phyloP scores from a whole-genome alignment of 2,888 invertebrate genomes.

The Drosophila macrospina region DNA sequence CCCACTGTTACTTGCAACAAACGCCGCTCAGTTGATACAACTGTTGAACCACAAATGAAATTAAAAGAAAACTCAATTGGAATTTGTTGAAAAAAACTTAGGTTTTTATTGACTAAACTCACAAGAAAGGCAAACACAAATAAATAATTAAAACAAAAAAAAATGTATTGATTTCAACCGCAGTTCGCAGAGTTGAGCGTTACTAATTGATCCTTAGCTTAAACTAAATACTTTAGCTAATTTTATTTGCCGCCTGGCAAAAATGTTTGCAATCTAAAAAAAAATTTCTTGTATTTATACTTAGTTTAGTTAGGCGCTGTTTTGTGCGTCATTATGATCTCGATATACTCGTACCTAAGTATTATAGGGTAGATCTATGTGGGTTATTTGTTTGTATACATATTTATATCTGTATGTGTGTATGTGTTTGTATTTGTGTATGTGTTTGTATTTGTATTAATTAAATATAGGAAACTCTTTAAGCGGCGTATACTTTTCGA shows the following conservation, averaged over 20 bases:
- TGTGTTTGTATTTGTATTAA: slow-evolving; percentile 42
- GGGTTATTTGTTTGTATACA: slow-evolving; percentile 15
- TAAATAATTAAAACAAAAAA: slow-evolving; percentile 70
- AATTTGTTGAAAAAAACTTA: slow-evolving; percentile 61
- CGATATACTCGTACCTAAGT: slow-evolving; percentile 13
- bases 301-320: slow-evolving; percentile 29
- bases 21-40: neutral
- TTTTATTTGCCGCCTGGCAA: slow-evolving; percentile 69
- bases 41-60: neutral
- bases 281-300: slow-evolving; percentile 15
- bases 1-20: neutral
- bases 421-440: slow-evolving; percentile 20
- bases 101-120: slow-evolving; percentile 77
- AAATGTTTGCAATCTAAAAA: slow-evolving; percentile 38
- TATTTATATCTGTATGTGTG: slow-evolving; percentile 29
- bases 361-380: slow-evolving; percentile 20
- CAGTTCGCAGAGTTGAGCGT: slow-evolving; percentile 20
- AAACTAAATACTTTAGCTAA: slow-evolving; percentile 68
- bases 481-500: slow-evolving; percentile 83
- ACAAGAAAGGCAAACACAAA: slow-evolving; percentile 73
- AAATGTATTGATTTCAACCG: slow-evolving; percentile 42
- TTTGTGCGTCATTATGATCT: slow-evolving; percentile 18
- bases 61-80: slow-evolving; percentile 26
- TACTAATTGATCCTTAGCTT: slow-evolving; percentile 39
- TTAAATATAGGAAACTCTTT: slow-evolving; percentile 78